Conservation (phyloP, 2,113 vertebrate species). For the Cyanoderma ruficeps region DNA sequence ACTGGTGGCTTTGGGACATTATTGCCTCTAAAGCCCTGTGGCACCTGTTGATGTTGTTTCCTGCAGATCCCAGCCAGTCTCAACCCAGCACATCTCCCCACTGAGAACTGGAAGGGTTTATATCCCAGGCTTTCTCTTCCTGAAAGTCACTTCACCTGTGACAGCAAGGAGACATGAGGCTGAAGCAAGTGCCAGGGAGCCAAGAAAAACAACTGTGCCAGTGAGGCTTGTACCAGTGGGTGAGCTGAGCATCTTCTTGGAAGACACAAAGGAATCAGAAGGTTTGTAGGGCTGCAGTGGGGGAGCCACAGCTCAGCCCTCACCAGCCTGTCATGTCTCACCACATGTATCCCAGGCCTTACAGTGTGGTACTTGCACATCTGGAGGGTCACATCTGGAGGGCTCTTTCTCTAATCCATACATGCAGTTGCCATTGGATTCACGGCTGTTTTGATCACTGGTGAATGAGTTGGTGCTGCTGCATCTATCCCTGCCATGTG, state of each 20-base stretch:
- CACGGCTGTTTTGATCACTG: background rate
- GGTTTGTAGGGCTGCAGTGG: background rate
- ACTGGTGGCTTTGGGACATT: background rate
- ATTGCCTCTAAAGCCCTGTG: background rate
- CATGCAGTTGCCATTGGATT: background rate
- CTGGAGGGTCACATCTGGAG: accelerated
- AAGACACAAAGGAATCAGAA: background rate
- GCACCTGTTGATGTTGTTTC: background rate
- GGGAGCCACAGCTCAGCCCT: background rate
- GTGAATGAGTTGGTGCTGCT: background rate
- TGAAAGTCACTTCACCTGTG: background rate
- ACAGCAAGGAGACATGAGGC: background rate
- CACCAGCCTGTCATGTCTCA: background rate
- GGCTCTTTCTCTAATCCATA: background rate
- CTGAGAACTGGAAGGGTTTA: background rate
- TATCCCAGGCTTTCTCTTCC: background rate
- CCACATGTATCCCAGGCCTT: background rate
- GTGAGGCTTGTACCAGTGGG: background rate
- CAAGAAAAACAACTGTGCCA: background rate
- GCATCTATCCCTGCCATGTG: background rate
- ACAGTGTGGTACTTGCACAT: background rate
- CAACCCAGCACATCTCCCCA: background rate
- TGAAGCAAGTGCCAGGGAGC: background rate
- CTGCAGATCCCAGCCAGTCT: background rate
- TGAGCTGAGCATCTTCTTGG: background rate